Conservation (phyloP, 2,797 vertebrate genomes). For the Myotis myotis region DNA sequence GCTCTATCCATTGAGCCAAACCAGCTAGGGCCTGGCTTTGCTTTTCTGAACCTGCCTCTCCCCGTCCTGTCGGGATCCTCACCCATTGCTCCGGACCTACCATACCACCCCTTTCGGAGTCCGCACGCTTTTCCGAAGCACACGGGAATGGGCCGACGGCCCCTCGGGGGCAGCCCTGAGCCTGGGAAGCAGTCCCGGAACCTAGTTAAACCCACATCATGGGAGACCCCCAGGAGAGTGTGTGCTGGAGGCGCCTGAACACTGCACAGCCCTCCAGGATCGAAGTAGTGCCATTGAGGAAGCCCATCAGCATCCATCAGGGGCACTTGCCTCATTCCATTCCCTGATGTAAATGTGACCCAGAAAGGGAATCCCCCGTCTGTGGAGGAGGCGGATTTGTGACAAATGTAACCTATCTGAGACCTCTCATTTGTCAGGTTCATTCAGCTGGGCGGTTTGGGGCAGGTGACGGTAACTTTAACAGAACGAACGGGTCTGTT, state of each 20-base stretch:
- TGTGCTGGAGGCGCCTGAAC: background rate
- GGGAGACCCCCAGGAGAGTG: background rate
- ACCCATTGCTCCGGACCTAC: background rate
- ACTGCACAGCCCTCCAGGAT: background rate
- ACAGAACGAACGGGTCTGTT: background rate
- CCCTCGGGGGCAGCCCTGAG: background rate
- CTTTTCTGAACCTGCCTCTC: background rate
- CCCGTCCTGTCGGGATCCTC: background rate
- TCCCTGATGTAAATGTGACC: constrained; percentile 13
- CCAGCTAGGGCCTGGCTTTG: too few relatives aligned
- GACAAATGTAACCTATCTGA: background rate
- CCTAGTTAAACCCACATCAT: background rate
- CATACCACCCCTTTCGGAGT: background rate
- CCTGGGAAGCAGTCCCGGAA: background rate
- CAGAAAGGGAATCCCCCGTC: background rate
- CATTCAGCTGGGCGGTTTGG: background rate
- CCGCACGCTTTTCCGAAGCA: background rate
- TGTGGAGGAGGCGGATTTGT: background rate
- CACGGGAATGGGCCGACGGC: background rate
- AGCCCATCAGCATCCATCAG: background rate
- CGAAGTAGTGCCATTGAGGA: background rate
- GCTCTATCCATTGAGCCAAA: too few relatives aligned
- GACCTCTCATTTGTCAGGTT: background rate
- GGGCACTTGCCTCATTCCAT: background rate
- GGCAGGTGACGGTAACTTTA: background rate